Evolutionary conservation across 2,113 vertebrate genomes (phyloP).

Genomic region (Scomber colias): DNA sequence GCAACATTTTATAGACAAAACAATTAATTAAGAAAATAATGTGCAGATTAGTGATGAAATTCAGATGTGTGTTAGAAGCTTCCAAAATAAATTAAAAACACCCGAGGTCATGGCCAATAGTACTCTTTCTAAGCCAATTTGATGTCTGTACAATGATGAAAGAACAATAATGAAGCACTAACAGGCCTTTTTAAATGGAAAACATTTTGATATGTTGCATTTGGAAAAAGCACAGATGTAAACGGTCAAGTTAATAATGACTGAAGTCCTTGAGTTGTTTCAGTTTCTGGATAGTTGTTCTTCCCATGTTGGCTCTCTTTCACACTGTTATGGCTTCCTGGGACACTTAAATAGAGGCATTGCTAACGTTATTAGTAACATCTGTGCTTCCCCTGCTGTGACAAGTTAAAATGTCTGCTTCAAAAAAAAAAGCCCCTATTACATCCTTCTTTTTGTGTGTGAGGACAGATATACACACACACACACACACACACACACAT

Average conservation of each 20-base stretch:
- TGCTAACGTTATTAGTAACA: conserved; percentile 3
- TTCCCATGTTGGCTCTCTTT: neutral
- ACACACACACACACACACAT: too few species aligned
- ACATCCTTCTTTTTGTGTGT: too few species aligned
- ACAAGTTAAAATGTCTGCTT: too few species aligned
- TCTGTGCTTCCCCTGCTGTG: neutral
- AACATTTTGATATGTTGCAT: neutral
- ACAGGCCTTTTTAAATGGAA: too few species aligned
- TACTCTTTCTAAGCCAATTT: too few species aligned
- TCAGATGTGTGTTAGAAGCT: too few species aligned
- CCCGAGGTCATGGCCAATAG: too few species aligned
- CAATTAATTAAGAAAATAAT: too few species aligned
- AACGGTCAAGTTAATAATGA: neutral
- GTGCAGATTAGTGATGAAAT: too few species aligned
- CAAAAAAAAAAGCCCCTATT: too few species aligned
- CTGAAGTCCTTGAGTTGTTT: neutral
- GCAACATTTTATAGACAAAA: too few species aligned
- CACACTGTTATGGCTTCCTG: neutral
- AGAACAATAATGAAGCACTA: neutral
- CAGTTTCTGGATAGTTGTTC: neutral
- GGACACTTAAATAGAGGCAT: neutral
- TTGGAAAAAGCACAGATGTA: neutral
- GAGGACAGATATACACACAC: neutral
- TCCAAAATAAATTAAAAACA: too few species aligned
- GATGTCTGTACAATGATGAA: neutral